These are phyloP conservation scores for Sciaenops ocellatus DNA, from an alignment of 2,797 vertebrate genomes.

Conservation along the genomic window DNA sequence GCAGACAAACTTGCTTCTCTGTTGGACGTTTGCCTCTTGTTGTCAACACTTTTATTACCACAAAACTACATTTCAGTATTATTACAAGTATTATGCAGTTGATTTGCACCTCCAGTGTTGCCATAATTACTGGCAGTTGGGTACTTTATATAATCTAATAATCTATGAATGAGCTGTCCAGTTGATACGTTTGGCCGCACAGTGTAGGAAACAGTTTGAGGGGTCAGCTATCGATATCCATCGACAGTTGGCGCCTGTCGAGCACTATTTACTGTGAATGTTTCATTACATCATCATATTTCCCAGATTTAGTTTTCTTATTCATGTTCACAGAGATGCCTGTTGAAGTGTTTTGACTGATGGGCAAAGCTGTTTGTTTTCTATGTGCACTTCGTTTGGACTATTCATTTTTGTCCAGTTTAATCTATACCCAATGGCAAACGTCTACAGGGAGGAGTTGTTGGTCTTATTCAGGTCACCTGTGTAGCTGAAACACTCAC, in stretches of 20 bases:
- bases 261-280: background rate
- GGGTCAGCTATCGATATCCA: background rate
- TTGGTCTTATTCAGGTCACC: background rate
- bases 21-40: background rate
- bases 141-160: background rate
- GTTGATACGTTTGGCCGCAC: background rate
- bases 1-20: background rate
- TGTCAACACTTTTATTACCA: background rate
- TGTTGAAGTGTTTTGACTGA: background rate
- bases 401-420: background rate
- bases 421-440: background rate
- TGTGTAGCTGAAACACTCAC: background rate
- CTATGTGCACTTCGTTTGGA: background rate
- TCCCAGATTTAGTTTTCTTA: background rate
- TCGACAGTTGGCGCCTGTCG: background rate
- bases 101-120: background rate
- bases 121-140: conserved; percentile 1
- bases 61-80: background rate
- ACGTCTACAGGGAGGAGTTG: background rate
- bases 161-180: background rate
- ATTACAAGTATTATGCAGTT: background rate
- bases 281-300: background rate
- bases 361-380: background rate
- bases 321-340: conserved; percentile 1
- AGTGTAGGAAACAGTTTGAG: background rate